Evolutionary conservation across 2,888 invertebrate genomes (phyloP).

Genomic region (Parochlus steinenii): DNA sequence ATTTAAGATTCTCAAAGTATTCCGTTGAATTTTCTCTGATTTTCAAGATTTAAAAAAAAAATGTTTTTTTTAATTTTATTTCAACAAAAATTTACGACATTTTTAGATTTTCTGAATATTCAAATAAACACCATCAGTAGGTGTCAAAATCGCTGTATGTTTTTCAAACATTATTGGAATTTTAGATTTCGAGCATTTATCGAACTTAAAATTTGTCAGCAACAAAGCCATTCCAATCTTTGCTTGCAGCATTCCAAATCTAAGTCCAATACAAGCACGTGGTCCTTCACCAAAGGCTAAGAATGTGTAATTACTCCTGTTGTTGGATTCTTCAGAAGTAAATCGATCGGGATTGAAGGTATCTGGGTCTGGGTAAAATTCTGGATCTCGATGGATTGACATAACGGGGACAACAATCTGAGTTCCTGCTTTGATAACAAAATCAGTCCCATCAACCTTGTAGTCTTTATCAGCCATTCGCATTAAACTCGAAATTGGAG

Average conservation of each 20-base stretch:
- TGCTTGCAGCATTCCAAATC: slow-evolving; percentile 17
- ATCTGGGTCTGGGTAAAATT: neutral
- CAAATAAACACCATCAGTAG: neutral
- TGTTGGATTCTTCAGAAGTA: neutral
- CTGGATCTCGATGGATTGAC: slow-evolving; percentile 4
- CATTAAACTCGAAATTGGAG: slow-evolving; percentile 32
- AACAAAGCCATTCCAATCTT: slow-evolving; percentile 15
- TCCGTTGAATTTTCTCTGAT: too few species aligned
- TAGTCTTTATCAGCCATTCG: slow-evolving; percentile 32
- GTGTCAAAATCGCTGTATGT: neutral
- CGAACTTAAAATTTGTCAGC: slow-evolving; percentile 13
- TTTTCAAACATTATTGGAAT: slow-evolving; percentile 2
- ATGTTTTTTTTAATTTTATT: too few species aligned
- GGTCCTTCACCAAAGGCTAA: neutral
- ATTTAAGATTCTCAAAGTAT: too few species aligned
- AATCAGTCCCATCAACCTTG: slow-evolving; percentile 26
- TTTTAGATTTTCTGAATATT: slow-evolving; percentile 2
- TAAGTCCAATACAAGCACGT: slow-evolving; percentile 12
- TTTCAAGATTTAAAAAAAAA: too few species aligned
- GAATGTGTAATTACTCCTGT: too few species aligned
- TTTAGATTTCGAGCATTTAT: neutral
- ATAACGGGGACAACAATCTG: neutral
- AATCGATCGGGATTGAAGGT: slow-evolving; percentile 5
- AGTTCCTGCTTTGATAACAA: slow-evolving; percentile 29
- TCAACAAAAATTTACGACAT: too few species aligned